These are phyloP conservation scores for Umimayanthus chanpuru DNA, from an alignment of 92 coral and sea anemone genomes.

Conservation along the genomic window DNA sequence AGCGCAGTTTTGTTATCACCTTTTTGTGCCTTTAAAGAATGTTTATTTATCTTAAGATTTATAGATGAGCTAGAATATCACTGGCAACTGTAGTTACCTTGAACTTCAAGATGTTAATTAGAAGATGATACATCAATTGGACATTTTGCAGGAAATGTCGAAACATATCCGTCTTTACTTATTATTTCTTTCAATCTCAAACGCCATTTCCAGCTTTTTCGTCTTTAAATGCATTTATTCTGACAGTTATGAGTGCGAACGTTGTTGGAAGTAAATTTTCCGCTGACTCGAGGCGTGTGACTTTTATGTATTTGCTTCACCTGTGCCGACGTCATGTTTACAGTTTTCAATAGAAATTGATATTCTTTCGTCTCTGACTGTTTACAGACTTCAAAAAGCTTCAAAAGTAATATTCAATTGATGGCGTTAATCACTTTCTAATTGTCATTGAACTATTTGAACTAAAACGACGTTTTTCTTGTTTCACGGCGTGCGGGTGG, in stretches of 20 bases:
- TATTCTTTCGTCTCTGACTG: slow-evolving; percentile 60
- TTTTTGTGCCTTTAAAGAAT: neutral
- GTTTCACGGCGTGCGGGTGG: slow-evolving; percentile 88
- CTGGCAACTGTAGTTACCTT: neutral
- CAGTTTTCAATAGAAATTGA: slow-evolving; percentile 41
- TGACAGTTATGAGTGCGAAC: slow-evolving; percentile 28
- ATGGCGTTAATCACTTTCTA: slow-evolving; percentile 83
- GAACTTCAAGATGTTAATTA: neutral
- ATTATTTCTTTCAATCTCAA: slow-evolving; percentile 8
- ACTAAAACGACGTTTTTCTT: slow-evolving; percentile 72
- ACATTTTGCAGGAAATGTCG: slow-evolving; percentile 8
- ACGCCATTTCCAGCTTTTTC: slow-evolving; percentile 21
- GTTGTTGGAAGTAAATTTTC: slow-evolving; percentile 34
- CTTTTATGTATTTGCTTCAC: slow-evolving; percentile 67
- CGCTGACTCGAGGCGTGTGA: slow-evolving; percentile 61
- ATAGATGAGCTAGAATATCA: neutral
- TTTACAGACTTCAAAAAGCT: slow-evolving; percentile 78
- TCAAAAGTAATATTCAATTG: slow-evolving; percentile 83
- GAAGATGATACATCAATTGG: slow-evolving; percentile 8
- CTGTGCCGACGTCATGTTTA: slow-evolving; percentile 48
- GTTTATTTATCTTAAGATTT: slow-evolving; percentile 12
- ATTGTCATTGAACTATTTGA: slow-evolving; percentile 76
- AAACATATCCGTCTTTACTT: neutral
- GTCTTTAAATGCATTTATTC: neutral
- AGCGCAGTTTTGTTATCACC: neutral